phyloP scores from a whole-genome alignment of 2,113 vertebrate species.

The Chloropsis hardwickii region DNA sequence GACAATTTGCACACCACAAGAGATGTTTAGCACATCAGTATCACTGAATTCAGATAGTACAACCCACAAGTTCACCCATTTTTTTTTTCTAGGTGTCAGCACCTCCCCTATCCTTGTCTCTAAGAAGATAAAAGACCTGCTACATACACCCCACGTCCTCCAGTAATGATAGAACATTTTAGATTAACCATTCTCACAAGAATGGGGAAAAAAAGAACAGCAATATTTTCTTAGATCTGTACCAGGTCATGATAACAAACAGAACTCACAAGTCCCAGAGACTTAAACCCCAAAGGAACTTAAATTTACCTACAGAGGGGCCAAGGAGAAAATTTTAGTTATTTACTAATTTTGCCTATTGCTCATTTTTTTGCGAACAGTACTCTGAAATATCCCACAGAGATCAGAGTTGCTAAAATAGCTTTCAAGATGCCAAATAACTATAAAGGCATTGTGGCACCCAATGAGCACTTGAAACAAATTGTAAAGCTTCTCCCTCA shows the following conservation, averaged over 20 bases:
- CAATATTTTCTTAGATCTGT: background rate
- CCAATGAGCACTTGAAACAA: background rate
- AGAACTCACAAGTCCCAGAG: background rate
- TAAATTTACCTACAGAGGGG: background rate
- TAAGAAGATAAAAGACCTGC: background rate
- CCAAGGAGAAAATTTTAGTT: background rate
- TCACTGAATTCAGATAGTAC: background rate
- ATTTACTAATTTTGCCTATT: background rate
- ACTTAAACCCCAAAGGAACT: background rate
- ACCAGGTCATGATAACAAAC: background rate
- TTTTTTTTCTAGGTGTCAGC: background rate
- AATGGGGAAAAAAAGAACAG: background rate
- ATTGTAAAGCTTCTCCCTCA: background rate
- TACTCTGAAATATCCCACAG: background rate
- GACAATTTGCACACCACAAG: background rate
- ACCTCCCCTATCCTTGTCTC: background rate
- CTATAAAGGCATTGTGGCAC: background rate
- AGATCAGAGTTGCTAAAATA: background rate
- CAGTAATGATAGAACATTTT: background rate
- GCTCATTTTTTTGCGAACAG: accelerated
- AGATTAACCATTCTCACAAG: background rate
- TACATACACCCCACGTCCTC: background rate
- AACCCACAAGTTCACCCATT: background rate
- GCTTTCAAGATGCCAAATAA: background rate
- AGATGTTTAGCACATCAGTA: background rate